Evolutionary conservation across 2,113 vertebrate genomes (phyloP), one percentile per base, ranked within the genome.

Genomic region (Chionodraco myersi): DNA sequence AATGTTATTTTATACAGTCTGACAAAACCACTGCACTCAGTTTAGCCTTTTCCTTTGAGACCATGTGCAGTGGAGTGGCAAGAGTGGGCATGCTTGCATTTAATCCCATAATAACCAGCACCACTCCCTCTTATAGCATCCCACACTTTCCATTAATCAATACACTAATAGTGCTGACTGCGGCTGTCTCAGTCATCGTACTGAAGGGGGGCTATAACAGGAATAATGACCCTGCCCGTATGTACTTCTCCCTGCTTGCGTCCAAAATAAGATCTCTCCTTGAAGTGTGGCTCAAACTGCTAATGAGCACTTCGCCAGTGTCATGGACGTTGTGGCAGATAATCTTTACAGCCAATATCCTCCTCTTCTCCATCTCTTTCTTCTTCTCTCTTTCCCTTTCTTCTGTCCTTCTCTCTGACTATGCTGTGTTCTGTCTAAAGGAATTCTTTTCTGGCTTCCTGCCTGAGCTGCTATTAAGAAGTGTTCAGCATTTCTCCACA

Each of bases 121-220:
- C n/a, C n/a, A n/a, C n/a, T n/a, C n/a, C n/a, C n/a, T n/a, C n/a
- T n/a, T n/a, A n/a, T n/a, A n/a, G n/a, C n/a, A n/a, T n/a, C n/a
- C n/a, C n/a, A n/a, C n/a, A n/a, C n/a, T n/a, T n/a, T n/a, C n/a
- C 83, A 90, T 92, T 79, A 91, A 93, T 94, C 92, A 91, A 93
- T 94, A 93, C 87, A 91, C 87, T 88, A 92, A 75, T 60, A 92
- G 77, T 91, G 93, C 92, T 93, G 92, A 93, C 90, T 91, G 77
- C 74, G 34, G 81, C 80, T 61, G 74, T 84, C 67, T 80, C 67
- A 67, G 64, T 77, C 83, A 74, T 62, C 7, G 64, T 72, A 64
- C 72, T 21, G 52, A 69, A 2, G n/a, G 66, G 60, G 52, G 58
- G 71, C 81, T 83, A 82, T 77, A 88, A 83, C 6, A 5, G 79